phyloP scores from a whole-genome alignment of 2,888 invertebrate species.

The Cataglyphis altisquamis region DNA sequence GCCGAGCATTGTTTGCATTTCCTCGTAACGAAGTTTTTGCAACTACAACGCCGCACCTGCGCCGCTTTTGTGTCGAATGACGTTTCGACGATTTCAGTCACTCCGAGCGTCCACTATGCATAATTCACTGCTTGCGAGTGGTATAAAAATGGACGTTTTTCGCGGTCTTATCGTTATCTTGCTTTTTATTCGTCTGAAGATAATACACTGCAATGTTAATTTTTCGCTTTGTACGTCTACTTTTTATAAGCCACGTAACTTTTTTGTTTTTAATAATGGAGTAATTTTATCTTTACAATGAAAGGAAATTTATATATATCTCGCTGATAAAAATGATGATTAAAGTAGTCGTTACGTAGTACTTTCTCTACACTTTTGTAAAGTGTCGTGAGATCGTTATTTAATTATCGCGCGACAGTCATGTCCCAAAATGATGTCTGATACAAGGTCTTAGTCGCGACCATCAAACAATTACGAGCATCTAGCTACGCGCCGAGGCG shows the following conservation, averaged over 20 bases:
- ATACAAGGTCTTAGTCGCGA: slow-evolving; percentile 34
- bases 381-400: slow-evolving; percentile 11
- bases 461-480: slow-evolving; percentile 71
- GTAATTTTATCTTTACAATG: neutral
- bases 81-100: slow-evolving; percentile 67
- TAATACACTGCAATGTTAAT: neutral
- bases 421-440: slow-evolving; percentile 43
- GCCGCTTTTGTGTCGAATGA: slow-evolving; percentile 71
- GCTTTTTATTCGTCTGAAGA: neutral
- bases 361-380: neutral
- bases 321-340: neutral
- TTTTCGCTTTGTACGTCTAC: neutral
- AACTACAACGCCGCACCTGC: slow-evolving; percentile 78
- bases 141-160: slow-evolving; percentile 28
- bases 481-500: slow-evolving; percentile 64
- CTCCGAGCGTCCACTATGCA: slow-evolving; percentile 54
- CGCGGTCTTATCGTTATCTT: neutral
- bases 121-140: slow-evolving; percentile 57
- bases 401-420: slow-evolving; percentile 65
- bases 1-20: slow-evolving; percentile 80
- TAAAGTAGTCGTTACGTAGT: neutral
- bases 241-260: neutral
- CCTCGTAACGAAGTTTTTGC: slow-evolving; percentile 82
- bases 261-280: neutral
- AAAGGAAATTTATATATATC: neutral